Conservation (phyloP, 2,797 vertebrate species). For the Furcifer pardalis region DNA sequence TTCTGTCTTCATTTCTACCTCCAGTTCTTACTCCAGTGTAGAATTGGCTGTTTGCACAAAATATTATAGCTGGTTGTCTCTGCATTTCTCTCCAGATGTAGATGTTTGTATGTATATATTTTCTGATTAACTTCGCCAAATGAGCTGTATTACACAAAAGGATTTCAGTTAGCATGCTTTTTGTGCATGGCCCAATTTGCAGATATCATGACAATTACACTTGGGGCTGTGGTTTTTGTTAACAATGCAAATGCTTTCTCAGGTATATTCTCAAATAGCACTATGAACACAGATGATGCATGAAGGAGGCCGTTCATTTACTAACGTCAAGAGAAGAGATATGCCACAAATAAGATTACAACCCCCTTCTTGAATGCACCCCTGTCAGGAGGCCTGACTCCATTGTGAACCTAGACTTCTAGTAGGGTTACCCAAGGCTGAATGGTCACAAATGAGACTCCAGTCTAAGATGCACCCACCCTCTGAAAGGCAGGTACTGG, state of each 20-base stretch:
- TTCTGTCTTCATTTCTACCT: conserved; percentile 34
- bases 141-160: not conserved
- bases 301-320: conserved; percentile 39
- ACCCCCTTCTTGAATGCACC: too few species aligned
- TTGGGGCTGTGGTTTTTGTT: conserved; percentile 45
- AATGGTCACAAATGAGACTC: not conserved
- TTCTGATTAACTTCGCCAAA: not conserved
- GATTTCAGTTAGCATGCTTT: conserved; percentile 45
- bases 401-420: too few species aligned
- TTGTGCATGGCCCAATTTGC: conserved; percentile 39
- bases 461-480: not conserved
- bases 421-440: too few species aligned
- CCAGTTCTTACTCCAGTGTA: conserved; percentile 22
- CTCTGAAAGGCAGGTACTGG: too few species aligned
- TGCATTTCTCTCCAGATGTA: conserved; percentile 27
- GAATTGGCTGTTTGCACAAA: conserved; percentile 46
- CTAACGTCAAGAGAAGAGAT: conserved; percentile 16
- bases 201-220: conserved; percentile 31
- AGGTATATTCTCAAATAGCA: not conserved
- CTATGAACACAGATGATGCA: conserved; percentile 42
- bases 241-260: conserved; percentile 47
- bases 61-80: conserved; percentile 29
- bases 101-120: accelerated
- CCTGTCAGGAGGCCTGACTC: too few species aligned
- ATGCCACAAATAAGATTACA: not conserved